Evolutionary conservation across 2,888 invertebrate species (phyloP).

Genomic region (Limnephilus marmoratus): DNA sequence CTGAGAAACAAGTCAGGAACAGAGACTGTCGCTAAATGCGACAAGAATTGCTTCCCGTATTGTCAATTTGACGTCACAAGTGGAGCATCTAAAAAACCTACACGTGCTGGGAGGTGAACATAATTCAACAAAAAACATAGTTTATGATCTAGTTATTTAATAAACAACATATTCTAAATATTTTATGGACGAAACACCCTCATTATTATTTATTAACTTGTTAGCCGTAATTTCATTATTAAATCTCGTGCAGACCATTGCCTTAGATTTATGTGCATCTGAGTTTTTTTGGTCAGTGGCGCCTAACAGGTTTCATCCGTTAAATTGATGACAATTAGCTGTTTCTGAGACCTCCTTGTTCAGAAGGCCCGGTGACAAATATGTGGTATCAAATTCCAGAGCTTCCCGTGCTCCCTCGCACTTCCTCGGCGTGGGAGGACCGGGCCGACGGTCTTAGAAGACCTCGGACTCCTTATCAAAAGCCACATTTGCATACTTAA

Average conservation of each 20-base stretch:
- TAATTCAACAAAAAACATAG: neutral
- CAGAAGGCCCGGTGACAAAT: neutral
- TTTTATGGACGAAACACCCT: neutral
- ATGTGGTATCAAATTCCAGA: neutral
- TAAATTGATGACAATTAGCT: slow-evolving; percentile 2
- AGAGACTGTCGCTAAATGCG: too few species aligned
- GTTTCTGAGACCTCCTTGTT: neutral
- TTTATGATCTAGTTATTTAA: too few species aligned
- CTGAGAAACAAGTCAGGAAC: neutral
- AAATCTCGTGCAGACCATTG: neutral
- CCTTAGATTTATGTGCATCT: neutral
- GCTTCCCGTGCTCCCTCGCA: neutral
- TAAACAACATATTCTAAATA: neutral
- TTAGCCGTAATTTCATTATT: neutral
- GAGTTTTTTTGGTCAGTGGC: neutral
- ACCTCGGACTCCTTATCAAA: slow-evolving; percentile 10
- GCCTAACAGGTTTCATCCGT: slow-evolving; percentile 2
- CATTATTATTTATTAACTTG: neutral
- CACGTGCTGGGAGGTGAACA: neutral
- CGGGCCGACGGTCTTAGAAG: neutral
- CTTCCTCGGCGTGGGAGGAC: slow-evolving; percentile 21
- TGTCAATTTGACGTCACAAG: neutral
- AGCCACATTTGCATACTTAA: slow-evolving; percentile 31
- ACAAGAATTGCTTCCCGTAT: neutral
- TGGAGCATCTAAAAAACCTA: neutral